Conservation (phyloP, 1,140 invertebrate genomes). For the Argopecten irradians region DNA sequence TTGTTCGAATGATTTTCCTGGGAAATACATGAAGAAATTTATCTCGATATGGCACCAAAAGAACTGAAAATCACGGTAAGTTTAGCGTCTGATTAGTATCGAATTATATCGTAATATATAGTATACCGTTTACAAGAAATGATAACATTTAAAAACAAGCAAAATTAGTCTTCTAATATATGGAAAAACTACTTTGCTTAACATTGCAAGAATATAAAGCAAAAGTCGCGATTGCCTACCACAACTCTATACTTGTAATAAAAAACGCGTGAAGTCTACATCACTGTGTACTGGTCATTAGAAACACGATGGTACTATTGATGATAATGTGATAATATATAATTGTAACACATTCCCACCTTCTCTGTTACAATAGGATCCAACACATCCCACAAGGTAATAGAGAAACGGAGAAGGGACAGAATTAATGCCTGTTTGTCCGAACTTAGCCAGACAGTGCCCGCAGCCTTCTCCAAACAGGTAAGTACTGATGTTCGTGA, state of each 20-base stretch:
- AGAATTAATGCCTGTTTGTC: slow-evolving; percentile 93
- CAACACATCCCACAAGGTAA: slow-evolving; percentile 78
- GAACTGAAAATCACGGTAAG: not conserved
- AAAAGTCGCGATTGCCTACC: no score
- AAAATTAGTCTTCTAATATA: no score
- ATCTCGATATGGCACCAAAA: not conserved
- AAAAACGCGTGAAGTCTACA: no score
- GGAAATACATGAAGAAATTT: not conserved
- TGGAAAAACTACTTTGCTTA: no score
- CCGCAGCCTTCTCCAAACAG: slow-evolving; percentile 64
- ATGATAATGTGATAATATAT: not conserved
- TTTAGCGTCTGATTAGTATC: not conserved
- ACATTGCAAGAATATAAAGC: no score
- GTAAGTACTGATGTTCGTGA: slow-evolving; percentile 41
- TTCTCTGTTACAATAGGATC: slow-evolving; percentile 48
- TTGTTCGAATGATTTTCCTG: not conserved
- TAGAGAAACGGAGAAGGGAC: slow-evolving; percentile 91
- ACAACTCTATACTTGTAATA: no score
- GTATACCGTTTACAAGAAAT: no score
- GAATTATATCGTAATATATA: no score
- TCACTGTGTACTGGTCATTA: no score
- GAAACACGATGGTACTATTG: not conserved
- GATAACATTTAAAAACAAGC: no score
- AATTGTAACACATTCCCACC: not conserved
- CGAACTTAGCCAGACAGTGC: slow-evolving; percentile 80